phyloP scores from a whole-genome alignment of 1,140 invertebrate species.

The Drosophila cardini region DNA sequence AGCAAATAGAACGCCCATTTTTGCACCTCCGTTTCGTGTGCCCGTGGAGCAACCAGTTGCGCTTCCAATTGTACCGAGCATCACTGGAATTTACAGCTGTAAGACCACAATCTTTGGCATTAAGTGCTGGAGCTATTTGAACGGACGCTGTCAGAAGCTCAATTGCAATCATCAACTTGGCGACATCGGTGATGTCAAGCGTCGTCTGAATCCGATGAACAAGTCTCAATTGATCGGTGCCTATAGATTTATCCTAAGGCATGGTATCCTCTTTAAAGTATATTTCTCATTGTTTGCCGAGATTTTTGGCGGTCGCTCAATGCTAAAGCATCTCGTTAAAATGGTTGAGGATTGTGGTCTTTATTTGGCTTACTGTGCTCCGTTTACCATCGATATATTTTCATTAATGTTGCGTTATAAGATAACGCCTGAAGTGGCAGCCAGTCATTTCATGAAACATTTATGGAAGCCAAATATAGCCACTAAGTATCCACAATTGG shows the following conservation, averaged over 20 bases:
- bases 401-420: constrained; percentile 7
- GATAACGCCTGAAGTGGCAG: not conserved
- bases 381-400: constrained; percentile 10
- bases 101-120: constrained; percentile 37
- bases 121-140: constrained; percentile 44
- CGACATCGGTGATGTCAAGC: constrained; percentile 26
- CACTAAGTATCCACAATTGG: not conserved
- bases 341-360: constrained; percentile 46
- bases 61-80: not conserved
- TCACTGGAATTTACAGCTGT: not conserved
- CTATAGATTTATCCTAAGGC: constrained; percentile 27
- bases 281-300: constrained; percentile 44
- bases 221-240: not conserved
- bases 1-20: constrained; percentile 8
- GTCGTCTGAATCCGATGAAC: constrained; percentile 15
- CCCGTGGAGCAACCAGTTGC: not conserved
- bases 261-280: constrained; percentile 26
- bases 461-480: constrained; percentile 44
- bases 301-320: constrained; percentile 32
- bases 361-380: constrained; percentile 24
- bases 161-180: constrained; percentile 47
- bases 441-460: constrained; percentile 41
- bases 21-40: constrained; percentile 41
- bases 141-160: constrained; percentile 3
- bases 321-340: constrained; percentile 28